Percentiles rank a stretch among this genome's conserved stretches.
phyloP scores from a whole-genome alignment of 2,888 invertebrate genomes.

The Tiliacea citrago region DNA sequence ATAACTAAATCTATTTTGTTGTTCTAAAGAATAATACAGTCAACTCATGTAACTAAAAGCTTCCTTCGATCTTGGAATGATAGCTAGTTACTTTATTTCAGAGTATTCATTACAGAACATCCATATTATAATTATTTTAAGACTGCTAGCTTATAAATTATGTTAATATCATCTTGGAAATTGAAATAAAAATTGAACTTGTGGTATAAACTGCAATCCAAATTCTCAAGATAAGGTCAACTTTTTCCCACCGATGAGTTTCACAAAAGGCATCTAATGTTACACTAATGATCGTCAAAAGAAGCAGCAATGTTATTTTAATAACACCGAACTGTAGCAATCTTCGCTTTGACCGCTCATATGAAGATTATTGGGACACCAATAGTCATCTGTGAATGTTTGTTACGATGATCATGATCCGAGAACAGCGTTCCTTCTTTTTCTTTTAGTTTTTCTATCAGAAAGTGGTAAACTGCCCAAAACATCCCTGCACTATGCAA shows the following conservation, averaged over 20 bases:
- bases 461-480: not conserved
- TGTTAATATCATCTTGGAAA: not conserved
- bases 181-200: not conserved
- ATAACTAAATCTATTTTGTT: too few relatives aligned
- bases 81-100: not conserved
- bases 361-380: slow-evolving; percentile 4
- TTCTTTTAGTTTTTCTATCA: not conserved
- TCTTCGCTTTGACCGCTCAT: not conserved
- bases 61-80: not conserved
- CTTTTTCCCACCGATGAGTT: slow-evolving; percentile 8
- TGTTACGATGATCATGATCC: not conserved
- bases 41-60: not conserved
- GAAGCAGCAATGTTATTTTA: not conserved
- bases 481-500: not conserved
- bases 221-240: slow-evolving; percentile 18
- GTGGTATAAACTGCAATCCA: not conserved
- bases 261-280: slow-evolving; percentile 5
- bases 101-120: too few relatives aligned
- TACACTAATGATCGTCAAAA: slow-evolving; percentile 14
- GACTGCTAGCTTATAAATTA: not conserved
- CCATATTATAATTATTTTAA: not conserved
- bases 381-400: not conserved
- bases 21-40: too few relatives aligned
- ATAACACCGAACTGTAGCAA: not conserved
- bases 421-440: not conserved